Conservation (phyloP, 23 tunicate genomes). For the Ciona savignyi region DNA sequence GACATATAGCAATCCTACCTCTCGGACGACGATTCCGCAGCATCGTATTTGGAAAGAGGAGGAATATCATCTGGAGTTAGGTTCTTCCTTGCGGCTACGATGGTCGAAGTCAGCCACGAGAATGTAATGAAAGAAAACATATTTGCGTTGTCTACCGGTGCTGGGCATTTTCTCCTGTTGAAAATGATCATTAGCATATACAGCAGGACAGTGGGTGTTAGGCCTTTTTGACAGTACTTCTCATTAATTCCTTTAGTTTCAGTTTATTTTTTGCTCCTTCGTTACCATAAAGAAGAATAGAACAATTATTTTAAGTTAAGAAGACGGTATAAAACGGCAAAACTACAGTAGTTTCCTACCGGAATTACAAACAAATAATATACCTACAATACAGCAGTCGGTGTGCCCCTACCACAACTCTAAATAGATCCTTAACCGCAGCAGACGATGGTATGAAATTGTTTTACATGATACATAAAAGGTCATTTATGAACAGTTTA, state of each 20-base stretch:
- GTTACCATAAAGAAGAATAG: too few species aligned
- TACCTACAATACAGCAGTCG: too few species aligned
- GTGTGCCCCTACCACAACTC: too few species aligned
- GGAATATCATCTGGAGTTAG: constrained; percentile 33
- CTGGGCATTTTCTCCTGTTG: constrained; percentile 43
- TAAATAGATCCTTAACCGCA: too few species aligned
- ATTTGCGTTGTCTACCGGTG: constrained; percentile 65
- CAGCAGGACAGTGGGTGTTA: too few species aligned
- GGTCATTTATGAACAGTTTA: too few species aligned
- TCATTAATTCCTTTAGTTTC: background rate
- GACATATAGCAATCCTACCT: constrained; percentile 20
- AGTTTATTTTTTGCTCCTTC: too few species aligned
- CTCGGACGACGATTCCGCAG: constrained; percentile 22
- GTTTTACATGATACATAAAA: too few species aligned
- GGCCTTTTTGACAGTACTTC: background rate
- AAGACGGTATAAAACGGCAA: background rate
- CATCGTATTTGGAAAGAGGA: constrained; percentile 46
- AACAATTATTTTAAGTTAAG: background rate
- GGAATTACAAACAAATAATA: background rate
- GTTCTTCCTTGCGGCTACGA: constrained; percentile 26
- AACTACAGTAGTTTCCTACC: too few species aligned
- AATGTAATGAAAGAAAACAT: constrained; percentile 53
- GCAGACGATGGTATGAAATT: too few species aligned
- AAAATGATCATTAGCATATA: too few species aligned
- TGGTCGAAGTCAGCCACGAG: constrained; percentile 47